Evolutionary conservation across 2,888 invertebrate genomes (phyloP), one percentile per base, ranked within the genome.

Genomic region (Catotricha subobsoleta): DNA sequence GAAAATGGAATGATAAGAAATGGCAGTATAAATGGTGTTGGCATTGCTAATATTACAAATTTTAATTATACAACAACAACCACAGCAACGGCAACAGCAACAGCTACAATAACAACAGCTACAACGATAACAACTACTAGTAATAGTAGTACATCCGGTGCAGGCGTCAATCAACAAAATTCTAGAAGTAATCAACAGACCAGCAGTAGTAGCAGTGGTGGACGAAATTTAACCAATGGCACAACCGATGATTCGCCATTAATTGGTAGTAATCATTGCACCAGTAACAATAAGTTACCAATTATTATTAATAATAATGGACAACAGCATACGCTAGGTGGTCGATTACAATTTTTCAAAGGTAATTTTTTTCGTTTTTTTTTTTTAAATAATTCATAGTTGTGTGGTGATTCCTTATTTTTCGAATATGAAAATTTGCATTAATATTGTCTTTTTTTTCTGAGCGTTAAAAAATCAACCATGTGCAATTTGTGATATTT

Each of bases 1-100:
- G 69, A 77, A 71, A 71, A 70, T 67, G 72, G 74, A 71, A 72
- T 69, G 71, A 69, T 48, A 40, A 51, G 70, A 71, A 72, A 74
- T 71, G 76, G 74, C 67, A 72, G 74, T 67, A 72, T 74, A 64
- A 74, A 74, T 70, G 76, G 73, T 64, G 74, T 36, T 36, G 36
- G 36, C 15, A 36, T 13, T 20, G 36, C 16, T 36, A 16, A 23
- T 9, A n/a, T 21, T 5, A 13, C 21, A n/a, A 34, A 34, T 34
- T 12, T 34, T 34, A 13, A 21, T 34, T 34, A 19, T 13, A 25
- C 25, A 5, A 25, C 19, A 28, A 7, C 21, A 35, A 13, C 21
- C 20, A 13, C 40, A 19, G 10, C 33, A n/a, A 16, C 33, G 25
- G 12, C 40, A 27, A 34, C 40, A 33, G 25, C 18, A 28, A 20